Base-by-base conservation (phyloP, 2,888 invertebrate species). In the Phragmatobia fuliginosa region DNA sequence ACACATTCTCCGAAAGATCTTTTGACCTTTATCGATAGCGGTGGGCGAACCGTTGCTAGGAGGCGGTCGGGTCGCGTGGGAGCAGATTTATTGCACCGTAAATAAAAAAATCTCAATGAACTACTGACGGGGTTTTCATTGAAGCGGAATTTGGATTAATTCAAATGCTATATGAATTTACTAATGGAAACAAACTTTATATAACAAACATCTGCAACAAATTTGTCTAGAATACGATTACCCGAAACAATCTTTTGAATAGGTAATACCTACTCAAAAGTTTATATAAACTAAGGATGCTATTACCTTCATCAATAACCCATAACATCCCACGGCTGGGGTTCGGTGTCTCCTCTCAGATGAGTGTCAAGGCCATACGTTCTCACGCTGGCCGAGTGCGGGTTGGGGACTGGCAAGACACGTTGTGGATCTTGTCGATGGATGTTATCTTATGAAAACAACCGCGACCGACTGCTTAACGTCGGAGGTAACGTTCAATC, bases 101-200 rank as follows among this genome's bases (percentile, higher is more conserved):
- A 87, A 87, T 87, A 88, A 88, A 89, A 80, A 87, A 88, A 78
- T 78, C 78, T 84, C 85, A 88, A 88, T 89, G 87, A 85, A 87
- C 84, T 83, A 81, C 73, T 75, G 80, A 63, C 74, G 70, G 67
- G 70, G 74, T 80, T 73, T 79, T 86, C 83, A 87, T 84, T 87
- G 84, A 83, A 84, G 77, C 75, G 73, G 80, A 86, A 83, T 86
- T 85, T 84, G 78, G 78, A 79, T 85, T 86, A 83, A 83, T 82
- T 68, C 67, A 63, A 73, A 61, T 77, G 59, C 66, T 65, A 79
- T 73, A 66, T 74, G 66, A 74, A 77, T 75, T 58, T 32, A n/a
- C 25, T 32, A 62, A 59, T n/a, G 31, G 38, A 49, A 52, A 62
- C 25, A 36, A 38, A 61, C 36, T 16, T 36, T 61, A 49, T 10